phyloP scores from a whole-genome alignment of 2,113 vertebrate genomes.

The Melanotaenia duboulayi region DNA sequence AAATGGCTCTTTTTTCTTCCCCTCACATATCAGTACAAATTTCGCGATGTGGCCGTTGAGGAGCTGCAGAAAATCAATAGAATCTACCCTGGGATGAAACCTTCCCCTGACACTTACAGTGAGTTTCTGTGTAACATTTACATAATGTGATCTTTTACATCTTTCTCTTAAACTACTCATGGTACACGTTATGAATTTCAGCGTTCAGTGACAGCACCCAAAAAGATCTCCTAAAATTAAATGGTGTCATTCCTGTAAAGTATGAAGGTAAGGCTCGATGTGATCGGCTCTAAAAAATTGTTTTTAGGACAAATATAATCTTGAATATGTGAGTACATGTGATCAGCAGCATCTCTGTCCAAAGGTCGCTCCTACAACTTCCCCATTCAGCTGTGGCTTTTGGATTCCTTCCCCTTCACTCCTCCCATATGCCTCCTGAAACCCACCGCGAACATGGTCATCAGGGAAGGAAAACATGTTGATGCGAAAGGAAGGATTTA shows the following conservation, averaged over 20 bases:
- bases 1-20: neutral
- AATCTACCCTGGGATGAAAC: conserved; percentile 64
- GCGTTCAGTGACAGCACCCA: conserved; percentile 92
- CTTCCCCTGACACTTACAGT: conserved; percentile 78
- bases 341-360: conserved; percentile 8
- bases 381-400: conserved; percentile 91
- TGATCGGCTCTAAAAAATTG: neutral
- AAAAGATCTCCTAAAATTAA: conserved; percentile 92
- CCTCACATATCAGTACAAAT: conserved; percentile 78
- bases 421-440: conserved; percentile 94
- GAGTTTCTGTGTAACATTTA: conserved; percentile 38
- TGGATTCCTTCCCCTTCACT: conserved; percentile 96
- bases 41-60: conserved; percentile 80
- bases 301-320: neutral
- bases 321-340: neutral
- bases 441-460: conserved; percentile 90
- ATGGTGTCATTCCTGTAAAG: conserved; percentile 89
- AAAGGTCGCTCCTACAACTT: conserved; percentile 92
- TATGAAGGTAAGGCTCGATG: conserved; percentile 85
- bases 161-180: neutral
- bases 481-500: conserved; percentile 90
- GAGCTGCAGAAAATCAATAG: conserved; percentile 80
- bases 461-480: conserved; percentile 92
- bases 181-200: conserved; percentile 59
- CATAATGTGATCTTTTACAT: neutral